phyloP scores from a whole-genome alignment of 2,888 invertebrate species.

The Eutolmus rufibarbis region DNA sequence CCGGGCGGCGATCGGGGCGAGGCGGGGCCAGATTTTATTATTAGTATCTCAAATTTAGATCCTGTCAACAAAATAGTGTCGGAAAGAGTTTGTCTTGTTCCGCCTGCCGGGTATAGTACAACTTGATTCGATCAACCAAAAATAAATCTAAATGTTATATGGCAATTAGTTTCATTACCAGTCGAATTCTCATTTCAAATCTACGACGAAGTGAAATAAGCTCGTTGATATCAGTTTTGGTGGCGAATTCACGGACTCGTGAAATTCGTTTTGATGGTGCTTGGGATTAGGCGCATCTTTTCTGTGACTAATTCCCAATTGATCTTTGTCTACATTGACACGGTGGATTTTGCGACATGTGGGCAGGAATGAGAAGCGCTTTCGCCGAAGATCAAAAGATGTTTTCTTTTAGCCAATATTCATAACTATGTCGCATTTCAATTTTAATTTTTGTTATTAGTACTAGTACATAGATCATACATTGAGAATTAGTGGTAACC shows the following conservation, averaged over 20 bases:
- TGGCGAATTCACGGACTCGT: background rate
- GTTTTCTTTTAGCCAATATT: background rate
- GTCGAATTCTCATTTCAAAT: background rate
- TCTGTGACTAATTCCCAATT: background rate
- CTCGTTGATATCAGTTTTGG: background rate
- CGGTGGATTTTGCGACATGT: background rate
- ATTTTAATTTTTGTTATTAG: background rate
- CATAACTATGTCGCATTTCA: background rate
- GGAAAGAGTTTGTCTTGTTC: constrained; percentile 14
- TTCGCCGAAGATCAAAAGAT: background rate
- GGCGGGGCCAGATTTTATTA: background rate
- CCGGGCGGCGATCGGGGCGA: background rate
- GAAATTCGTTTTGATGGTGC: background rate
- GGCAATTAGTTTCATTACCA: constrained; percentile 20
- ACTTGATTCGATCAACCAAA: constrained; percentile 10
- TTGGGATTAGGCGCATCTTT: background rate
- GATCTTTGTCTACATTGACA: background rate
- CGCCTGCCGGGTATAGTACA: constrained; percentile 6
- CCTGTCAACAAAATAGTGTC: constrained; percentile 4
- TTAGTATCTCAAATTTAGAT: constrained; percentile 31
- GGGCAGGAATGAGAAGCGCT: too few species aligned
- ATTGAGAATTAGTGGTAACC: background rate
- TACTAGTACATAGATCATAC: background rate
- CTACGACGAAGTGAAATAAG: background rate
- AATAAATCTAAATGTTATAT: constrained; percentile 25